A percentile compares a stretch with the other conserved stretches of the same genome.
Conservation (phyloP, 2,113 vertebrate genomes). For the Salvelinus fontinalis region DNA sequence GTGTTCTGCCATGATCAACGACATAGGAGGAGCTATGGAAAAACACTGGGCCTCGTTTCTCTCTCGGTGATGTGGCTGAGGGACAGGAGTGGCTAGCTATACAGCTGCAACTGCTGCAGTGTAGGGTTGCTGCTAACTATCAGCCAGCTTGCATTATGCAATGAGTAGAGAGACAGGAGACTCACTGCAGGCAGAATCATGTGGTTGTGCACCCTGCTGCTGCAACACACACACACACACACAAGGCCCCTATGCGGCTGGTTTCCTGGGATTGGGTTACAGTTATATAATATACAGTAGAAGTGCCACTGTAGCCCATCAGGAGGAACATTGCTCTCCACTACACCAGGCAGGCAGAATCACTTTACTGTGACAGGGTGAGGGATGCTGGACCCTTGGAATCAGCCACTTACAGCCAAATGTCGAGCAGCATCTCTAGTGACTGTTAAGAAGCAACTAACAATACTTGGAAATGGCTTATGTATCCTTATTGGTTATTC, state of each 20-base stretch:
- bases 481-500: too few relatives aligned
- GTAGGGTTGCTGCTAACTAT: constrained; percentile 16
- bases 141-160: constrained; percentile 14
- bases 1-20: background rate
- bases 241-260: background rate
- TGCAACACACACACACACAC: background rate
- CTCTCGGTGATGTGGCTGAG: background rate
- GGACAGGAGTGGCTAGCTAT: background rate
- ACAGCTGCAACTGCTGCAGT: background rate
- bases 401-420: background rate
- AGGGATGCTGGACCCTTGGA: too few relatives aligned
- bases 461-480: too few relatives aligned
- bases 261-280: background rate
- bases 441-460: background rate
- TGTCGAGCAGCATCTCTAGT: background rate
- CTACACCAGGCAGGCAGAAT: too few relatives aligned
- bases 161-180: background rate
- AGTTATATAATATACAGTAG: constrained; percentile 1
- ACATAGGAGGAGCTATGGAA: constrained; percentile 1
- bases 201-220: background rate
- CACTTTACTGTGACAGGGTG: too few relatives aligned
- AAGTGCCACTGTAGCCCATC: background rate
- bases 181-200: background rate
- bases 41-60: constrained; percentile 2
- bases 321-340: too few relatives aligned